These are phyloP conservation scores for Argynnis bischoffii DNA, from an alignment of 2,888 invertebrate genomes.

Conservation along the genomic window DNA sequence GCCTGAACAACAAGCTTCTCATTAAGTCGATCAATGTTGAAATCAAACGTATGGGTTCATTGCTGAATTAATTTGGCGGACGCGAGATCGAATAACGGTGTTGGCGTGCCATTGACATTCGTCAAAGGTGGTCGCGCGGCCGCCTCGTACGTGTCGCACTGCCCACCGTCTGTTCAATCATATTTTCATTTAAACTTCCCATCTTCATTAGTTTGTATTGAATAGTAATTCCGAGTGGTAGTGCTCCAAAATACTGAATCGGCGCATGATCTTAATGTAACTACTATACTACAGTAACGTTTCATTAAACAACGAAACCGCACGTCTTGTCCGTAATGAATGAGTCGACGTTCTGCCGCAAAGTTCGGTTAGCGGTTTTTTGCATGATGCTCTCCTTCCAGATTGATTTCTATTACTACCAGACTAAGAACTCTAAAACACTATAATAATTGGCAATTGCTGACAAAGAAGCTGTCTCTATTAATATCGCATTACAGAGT, in stretches of 20 bases:
- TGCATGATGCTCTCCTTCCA: conserved; percentile 65
- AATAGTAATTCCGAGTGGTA: conserved; percentile 39
- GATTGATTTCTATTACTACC: conserved; percentile 73
- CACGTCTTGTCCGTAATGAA: conserved; percentile 65
- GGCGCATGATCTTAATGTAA: conserved; percentile 50
- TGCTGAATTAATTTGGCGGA: conserved; percentile 79
- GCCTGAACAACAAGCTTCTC: conserved; percentile 66
- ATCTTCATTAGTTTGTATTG: conserved; percentile 40
- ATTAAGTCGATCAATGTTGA: conserved; percentile 72
- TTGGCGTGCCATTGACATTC: conserved; percentile 79
- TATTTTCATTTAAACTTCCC: conserved; percentile 31
- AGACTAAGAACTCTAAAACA: conserved; percentile 62
- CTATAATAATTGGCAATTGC: conserved; percentile 61
- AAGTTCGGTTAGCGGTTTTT: conserved; percentile 75
- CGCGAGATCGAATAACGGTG: conserved; percentile 80
- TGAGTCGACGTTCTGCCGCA: conserved; percentile 61
- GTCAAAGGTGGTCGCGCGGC: conserved; percentile 64
- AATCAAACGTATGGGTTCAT: conserved; percentile 73
- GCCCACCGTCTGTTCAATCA: conserved; percentile 26
- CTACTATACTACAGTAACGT: conserved; percentile 58
- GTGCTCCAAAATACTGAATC: conserved; percentile 37
- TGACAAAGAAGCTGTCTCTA: conserved; percentile 42
- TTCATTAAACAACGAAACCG: conserved; percentile 72
- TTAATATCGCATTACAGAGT: conserved; percentile 37
- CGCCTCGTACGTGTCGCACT: conserved; percentile 42